phyloP scores from a whole-genome alignment of 2,797 vertebrate species.

The Sitta carolinensis region DNA sequence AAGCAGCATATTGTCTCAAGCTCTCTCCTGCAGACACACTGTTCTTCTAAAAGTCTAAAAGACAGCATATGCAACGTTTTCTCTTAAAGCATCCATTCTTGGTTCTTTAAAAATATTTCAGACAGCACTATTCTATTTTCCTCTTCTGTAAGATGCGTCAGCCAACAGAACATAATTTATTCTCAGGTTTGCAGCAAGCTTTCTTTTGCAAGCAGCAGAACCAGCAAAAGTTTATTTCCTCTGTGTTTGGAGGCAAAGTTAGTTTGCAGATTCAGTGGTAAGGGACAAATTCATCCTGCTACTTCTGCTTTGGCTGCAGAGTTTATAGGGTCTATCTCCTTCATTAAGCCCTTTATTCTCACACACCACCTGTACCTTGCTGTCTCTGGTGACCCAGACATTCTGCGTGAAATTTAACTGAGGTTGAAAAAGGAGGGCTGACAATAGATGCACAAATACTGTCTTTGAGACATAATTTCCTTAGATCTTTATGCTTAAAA shows the following conservation, averaged over 20 bases:
- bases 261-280: not conserved
- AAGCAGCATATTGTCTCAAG: not conserved
- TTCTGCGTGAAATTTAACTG: not conserved
- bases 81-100: not conserved
- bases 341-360: not conserved
- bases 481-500: not conserved
- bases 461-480: not conserved
- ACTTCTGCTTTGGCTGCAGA: not conserved
- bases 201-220: conserved; percentile 7
- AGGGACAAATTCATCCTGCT: not conserved
- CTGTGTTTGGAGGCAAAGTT: not conserved
- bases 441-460: not conserved
- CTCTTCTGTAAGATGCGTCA: not conserved
- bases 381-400: not conserved
- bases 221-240: not conserved
- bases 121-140: not conserved
- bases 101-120: not conserved
- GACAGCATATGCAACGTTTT: not conserved
- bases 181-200: not conserved
- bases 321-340: not conserved
- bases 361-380: not conserved
- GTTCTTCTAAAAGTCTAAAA: not conserved
- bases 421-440: not conserved
- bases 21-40: not conserved
- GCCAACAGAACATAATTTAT: not conserved